phyloP scores from a whole-genome alignment of 2,797 vertebrate species.

The Ficedula albicollis region DNA sequence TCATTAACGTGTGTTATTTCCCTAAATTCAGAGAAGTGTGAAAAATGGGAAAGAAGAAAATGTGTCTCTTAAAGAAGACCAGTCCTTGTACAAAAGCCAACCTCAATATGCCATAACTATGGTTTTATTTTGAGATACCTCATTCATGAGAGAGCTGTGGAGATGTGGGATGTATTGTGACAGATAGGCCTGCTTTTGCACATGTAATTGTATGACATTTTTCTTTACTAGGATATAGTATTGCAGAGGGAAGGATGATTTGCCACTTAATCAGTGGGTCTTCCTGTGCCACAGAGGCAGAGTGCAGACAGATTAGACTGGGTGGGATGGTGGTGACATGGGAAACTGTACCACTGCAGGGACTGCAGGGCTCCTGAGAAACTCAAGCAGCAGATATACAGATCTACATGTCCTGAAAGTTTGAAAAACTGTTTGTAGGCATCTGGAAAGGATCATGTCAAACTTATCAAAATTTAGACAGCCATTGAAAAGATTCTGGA shows the following conservation, averaged over 20 bases:
- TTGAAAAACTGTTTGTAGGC: neutral
- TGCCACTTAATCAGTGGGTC: neutral
- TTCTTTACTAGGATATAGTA: neutral
- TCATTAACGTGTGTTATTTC: neutral
- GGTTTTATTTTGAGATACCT: neutral
- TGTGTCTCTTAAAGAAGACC: neutral
- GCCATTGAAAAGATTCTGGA: neutral
- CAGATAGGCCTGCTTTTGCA: neutral
- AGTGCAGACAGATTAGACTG: rapidly evolving
- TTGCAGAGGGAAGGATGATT: neutral
- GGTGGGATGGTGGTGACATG: neutral
- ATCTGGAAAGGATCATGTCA: neutral
- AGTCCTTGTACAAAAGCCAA: neutral
- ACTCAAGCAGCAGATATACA: neutral
- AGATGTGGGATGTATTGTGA: rapidly evolving
- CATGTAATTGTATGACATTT: neutral
- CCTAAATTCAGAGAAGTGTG: neutral
- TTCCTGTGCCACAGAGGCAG: neutral
- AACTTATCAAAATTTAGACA: neutral
- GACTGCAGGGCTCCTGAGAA: neutral
- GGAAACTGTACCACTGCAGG: rapidly evolving
- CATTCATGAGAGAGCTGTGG: neutral
- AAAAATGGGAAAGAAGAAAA: neutral
- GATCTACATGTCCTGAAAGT: neutral
- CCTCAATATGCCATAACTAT: neutral